These are phyloP conservation scores for Pyrrhosoma nymphula DNA, from an alignment of 2,888 invertebrate genomes.

Conservation along the genomic window DNA sequence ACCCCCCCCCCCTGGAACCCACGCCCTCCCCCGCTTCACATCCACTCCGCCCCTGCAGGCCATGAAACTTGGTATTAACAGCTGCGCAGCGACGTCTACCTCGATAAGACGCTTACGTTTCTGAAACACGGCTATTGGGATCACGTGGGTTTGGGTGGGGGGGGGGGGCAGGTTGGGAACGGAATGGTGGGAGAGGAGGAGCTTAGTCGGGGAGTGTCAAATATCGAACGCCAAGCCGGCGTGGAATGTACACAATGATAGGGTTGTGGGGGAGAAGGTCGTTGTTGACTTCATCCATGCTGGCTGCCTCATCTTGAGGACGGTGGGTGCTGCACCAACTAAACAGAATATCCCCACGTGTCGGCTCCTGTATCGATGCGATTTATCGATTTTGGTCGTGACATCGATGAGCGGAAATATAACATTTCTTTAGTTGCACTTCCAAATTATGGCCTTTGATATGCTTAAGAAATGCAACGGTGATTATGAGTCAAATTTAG, in stretches of 20 bases:
- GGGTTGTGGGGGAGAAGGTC: not conserved
- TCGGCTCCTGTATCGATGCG: too few species aligned
- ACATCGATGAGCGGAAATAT: too few species aligned
- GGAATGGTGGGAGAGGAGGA: not conserved
- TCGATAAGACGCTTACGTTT: constrained; percentile 11
- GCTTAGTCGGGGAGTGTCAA: not conserved
- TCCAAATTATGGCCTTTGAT: too few species aligned
- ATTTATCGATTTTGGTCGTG: too few species aligned
- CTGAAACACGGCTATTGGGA: constrained; percentile 18
- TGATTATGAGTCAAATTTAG: too few species aligned
- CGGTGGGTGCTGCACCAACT: too few species aligned
- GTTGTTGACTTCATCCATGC: not conserved
- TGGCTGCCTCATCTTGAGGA: too few species aligned
- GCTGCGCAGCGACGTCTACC: not conserved
- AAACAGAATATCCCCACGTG: too few species aligned
- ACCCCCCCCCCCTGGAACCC: not conserved
- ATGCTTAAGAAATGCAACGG: too few species aligned
- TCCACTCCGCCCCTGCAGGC: not conserved
- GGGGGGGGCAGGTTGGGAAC: too few species aligned
- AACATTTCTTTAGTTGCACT: too few species aligned
- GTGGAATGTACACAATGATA: not conserved
- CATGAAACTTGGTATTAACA: constrained; percentile 18
- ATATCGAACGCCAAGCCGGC: not conserved
- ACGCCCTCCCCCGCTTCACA: not conserved
- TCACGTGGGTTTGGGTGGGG: not conserved